These are phyloP conservation scores for Aurelia sp. DNA, from an alignment of 30 jellyfish, hydroid and myxozoan species.

Conservation along the genomic window DNA sequence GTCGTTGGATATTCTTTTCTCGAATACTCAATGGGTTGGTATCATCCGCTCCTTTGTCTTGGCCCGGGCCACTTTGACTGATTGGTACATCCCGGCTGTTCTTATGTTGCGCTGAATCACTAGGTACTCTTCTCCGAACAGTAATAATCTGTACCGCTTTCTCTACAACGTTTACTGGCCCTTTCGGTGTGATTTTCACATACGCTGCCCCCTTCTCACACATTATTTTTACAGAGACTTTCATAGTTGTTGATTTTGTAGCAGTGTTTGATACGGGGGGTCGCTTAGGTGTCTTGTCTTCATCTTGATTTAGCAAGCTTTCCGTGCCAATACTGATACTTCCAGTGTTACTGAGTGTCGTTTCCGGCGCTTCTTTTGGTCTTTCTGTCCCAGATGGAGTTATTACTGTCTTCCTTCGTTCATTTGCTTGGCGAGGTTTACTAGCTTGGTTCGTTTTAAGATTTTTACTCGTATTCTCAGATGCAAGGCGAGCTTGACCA, in stretches of 20 bases:
- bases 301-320: not conserved
- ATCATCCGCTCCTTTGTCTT: not conserved
- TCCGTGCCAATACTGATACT: constrained; percentile 6
- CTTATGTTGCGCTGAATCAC: not conserved
- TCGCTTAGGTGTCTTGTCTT: not conserved
- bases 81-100: not conserved
- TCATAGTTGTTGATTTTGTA: constrained; percentile 7
- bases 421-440: no score
- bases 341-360: not conserved
- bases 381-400: no score
- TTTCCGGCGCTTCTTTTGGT: no score
- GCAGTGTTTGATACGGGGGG: not conserved
- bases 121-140: not conserved
- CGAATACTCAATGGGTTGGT: constrained; percentile 1
- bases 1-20: constrained; percentile 17
- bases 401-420: no score
- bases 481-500: no score
- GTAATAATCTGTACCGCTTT: constrained; percentile 35
- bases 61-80: no score
- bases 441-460: no score
- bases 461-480: no score
- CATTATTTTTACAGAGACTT: constrained; percentile 47
- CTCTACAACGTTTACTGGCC: constrained; percentile 26
- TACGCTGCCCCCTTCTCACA: constrained; percentile 32
- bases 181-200: not conserved